These are phyloP conservation scores for Agonum fuliginosum DNA, from an alignment of 2,888 invertebrate species.

Conservation along the genomic window DNA sequence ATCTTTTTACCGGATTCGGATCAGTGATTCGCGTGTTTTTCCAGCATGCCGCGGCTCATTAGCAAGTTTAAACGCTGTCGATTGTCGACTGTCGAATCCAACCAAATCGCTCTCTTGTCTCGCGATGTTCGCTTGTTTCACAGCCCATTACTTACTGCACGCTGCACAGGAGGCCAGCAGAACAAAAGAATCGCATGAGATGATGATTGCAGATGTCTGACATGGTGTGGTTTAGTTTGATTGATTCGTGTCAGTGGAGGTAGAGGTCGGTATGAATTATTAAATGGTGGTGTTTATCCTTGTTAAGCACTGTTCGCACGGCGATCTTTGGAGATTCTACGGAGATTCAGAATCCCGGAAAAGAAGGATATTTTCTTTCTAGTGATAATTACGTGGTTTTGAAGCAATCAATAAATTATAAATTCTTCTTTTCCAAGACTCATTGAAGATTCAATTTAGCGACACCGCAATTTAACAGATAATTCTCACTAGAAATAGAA, in stretches of 20 bases:
- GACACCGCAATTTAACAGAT: too few species aligned
- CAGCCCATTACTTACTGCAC: conserved; percentile 33
- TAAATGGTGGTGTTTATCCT: too few species aligned
- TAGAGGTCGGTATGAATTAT: neutral
- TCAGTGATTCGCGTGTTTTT: conserved; percentile 37
- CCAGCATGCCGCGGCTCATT: conserved; percentile 26
- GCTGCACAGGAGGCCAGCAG: neutral
- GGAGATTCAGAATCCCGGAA: too few species aligned
- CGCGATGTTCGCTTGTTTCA: conserved; percentile 22
- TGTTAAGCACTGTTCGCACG: too few species aligned
- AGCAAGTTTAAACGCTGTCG: conserved; percentile 30
- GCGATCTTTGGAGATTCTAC: too few species aligned
- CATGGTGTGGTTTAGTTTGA: neutral
- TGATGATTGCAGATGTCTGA: neutral
- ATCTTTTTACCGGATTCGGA: conserved; percentile 31
- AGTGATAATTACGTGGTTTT: too few species aligned
- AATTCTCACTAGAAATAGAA: too few species aligned
- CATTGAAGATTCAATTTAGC: too few species aligned
- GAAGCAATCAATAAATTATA: too few species aligned
- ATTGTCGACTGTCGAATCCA: conserved; percentile 7
- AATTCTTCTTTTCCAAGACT: too few species aligned
- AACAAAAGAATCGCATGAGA: neutral
- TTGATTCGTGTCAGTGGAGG: conserved; percentile 17
- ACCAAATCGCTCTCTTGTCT: neutral
- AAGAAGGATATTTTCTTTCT: too few species aligned